Conservation (phyloP, 1,140 invertebrate genomes). For the Capitella teleta region DNA sequence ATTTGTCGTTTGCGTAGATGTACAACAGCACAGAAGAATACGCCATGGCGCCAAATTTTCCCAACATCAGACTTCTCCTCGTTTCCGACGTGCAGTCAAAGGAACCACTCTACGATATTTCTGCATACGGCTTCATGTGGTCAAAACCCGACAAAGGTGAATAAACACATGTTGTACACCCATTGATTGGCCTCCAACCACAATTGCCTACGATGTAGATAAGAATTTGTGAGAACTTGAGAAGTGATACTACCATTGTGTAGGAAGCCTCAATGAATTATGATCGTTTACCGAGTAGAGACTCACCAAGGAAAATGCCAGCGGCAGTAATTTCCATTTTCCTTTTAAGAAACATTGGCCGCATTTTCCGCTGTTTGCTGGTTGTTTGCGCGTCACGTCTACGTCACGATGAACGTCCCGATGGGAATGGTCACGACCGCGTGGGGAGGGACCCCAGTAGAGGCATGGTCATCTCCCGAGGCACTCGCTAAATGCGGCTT, state of each 20-base stretch:
- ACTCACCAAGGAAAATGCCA: neutral
- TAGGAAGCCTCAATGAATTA: too few relatives aligned
- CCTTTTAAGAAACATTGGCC: neutral
- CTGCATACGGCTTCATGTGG: neutral
- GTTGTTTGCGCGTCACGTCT: constrained; percentile 24
- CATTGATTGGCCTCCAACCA: too few relatives aligned
- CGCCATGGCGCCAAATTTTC: neutral
- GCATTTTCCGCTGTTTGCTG: constrained; percentile 18
- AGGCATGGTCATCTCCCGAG: constrained; percentile 31
- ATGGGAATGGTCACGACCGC: constrained; percentile 25
- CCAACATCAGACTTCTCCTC: neutral
- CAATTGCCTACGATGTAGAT: too few relatives aligned
- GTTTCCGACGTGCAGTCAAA: neutral
- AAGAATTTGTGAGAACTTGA: neutral
- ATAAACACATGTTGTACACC: neutral
- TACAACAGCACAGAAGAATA: neutral
- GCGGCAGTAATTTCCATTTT: neutral
- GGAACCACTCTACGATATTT: neutral
- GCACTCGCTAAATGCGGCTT: constrained; percentile 12
- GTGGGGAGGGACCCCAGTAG: constrained; percentile 31
- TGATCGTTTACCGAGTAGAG: neutral
- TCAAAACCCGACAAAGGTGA: neutral
- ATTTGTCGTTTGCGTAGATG: neutral
- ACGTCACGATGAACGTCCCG: constrained; percentile 19
- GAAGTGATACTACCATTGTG: neutral